Conservation (phyloP, 1,140 invertebrate species). For the Nixonia krombeini region DNA sequence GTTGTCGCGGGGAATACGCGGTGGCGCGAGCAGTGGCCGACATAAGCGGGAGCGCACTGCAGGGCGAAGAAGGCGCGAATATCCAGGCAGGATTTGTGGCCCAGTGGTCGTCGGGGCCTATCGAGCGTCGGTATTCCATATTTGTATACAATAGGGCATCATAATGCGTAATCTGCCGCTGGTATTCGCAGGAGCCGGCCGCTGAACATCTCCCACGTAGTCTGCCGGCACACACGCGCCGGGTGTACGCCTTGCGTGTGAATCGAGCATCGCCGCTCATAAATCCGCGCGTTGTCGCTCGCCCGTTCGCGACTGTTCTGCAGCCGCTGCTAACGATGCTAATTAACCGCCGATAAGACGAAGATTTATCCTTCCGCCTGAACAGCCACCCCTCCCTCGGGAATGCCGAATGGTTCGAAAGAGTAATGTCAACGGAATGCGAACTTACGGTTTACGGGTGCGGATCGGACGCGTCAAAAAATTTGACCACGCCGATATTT, state of each 20-base stretch:
- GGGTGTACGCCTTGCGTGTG: slow-evolving; percentile 46
- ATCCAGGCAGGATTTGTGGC: background rate
- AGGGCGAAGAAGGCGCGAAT: too few relatives aligned
- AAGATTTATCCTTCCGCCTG: slow-evolving; percentile 6
- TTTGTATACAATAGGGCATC: slow-evolving; percentile 70
- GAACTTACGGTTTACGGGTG: background rate
- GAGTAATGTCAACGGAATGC: slow-evolving; percentile 8
- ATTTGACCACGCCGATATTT: too few relatives aligned
- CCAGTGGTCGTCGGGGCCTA: background rate
- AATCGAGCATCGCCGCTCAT: slow-evolving; percentile 42
- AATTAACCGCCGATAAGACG: slow-evolving; percentile 39
- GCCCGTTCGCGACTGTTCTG: slow-evolving; percentile 13
- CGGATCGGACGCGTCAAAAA: too few relatives aligned
- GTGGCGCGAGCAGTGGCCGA: too few relatives aligned
- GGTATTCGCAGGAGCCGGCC: slow-evolving; percentile 52
- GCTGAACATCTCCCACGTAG: slow-evolving; percentile 61
- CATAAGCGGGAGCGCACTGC: too few relatives aligned
- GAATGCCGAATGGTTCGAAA: slow-evolving; percentile 1
- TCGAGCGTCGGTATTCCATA: slow-evolving; percentile 48
- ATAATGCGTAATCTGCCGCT: slow-evolving; percentile 66
- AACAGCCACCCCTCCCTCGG: background rate
- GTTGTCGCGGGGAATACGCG: too few relatives aligned
- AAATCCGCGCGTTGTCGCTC: slow-evolving; percentile 26
- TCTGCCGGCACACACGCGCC: too few relatives aligned
- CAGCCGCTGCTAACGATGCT: slow-evolving; percentile 33